Evolutionary conservation across 2,888 invertebrate species (phyloP).

Genomic region (Parthenolecanium corni): DNA sequence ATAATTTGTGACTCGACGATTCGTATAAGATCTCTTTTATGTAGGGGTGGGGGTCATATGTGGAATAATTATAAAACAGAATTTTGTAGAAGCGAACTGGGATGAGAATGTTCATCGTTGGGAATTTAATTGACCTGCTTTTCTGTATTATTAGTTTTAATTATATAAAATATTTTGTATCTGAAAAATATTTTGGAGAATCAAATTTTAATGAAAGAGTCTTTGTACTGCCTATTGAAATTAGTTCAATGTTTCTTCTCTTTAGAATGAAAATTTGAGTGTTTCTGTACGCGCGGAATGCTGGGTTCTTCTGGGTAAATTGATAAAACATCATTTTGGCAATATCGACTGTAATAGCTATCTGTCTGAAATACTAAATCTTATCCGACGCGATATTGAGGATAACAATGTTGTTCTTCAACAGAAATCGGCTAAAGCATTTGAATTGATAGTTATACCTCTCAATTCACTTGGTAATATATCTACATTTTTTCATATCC

Average conservation of each 20-base stretch:
- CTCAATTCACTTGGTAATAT: slow-evolving; percentile 1
- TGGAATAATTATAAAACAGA: no score
- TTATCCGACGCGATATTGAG: slow-evolving; percentile 1
- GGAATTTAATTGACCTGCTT: no score
- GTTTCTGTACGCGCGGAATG: slow-evolving; percentile 15
- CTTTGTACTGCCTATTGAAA: neutral
- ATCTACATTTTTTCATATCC: neutral
- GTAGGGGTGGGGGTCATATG: no score
- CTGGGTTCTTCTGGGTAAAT: slow-evolving; percentile 7
- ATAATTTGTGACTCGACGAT: no score
- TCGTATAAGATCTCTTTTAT: no score
- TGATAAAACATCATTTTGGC: slow-evolving; percentile 16
- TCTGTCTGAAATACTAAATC: slow-evolving; percentile 2
- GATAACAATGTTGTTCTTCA: slow-evolving; percentile 14
- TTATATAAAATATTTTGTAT: no score
- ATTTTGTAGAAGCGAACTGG: no score
- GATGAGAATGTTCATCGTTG: no score
- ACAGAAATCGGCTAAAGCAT: slow-evolving; percentile 18
- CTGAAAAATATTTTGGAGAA: no score
- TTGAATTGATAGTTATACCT: slow-evolving; percentile 19
- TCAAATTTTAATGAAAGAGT: no score
- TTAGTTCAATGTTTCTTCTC: neutral
- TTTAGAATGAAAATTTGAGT: slow-evolving; percentile 5
- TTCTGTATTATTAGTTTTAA: no score
- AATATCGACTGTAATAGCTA: neutral